Evolutionary conservation across 2,888 invertebrate species (phyloP), one percentile per base, ranked within the genome.

Genomic region (Ashinkailepas kermadecensis): DNA sequence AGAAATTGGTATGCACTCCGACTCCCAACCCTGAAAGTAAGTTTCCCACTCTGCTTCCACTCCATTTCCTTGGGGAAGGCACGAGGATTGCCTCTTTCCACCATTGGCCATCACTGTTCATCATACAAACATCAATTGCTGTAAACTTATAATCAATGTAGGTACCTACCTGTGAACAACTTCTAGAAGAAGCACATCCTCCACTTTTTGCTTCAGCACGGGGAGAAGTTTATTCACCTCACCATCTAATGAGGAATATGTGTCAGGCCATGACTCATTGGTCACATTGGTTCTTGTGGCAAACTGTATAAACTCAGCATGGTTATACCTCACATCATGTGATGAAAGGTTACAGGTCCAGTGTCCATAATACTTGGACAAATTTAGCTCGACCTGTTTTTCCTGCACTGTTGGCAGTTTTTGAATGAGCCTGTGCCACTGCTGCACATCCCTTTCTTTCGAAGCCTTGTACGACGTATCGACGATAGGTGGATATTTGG

Each of bases 351-450:
- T 23, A 12, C 67, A 25, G 12, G 67, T 11, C 67, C 67, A 67
- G 23, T 67, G 25, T 10, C 67, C 67, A 67, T 67, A 67, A 67
- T 67, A 67, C n/a, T 21, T 67, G 23, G 67, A 7, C 67, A 67
- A 21, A 25, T 67, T 67, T 12, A 67, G 23, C 13, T 67, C 67
- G 0, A 67, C 12, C 25, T 67, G 67, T 23, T 67, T 67, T 13
- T 67, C 67, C 13, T 67, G 23, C 12, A 67, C 67, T 12, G 67
- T 67, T 23, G 67, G 67, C 12, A 67, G 25, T 12, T 25, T 13
- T 67, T 67, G 67, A 25, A 67, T 67, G 67, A 67, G 67, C 25
- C 25, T 67, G 67, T 67, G 67, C 67, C 67, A 67, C n/a, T 13
- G 67, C 10, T 25, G 12, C 10, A 21, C n/a, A 4, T 67, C 67